Evolutionary conservation across 2,797 vertebrate genomes (phyloP), one percentile per base, ranked within the genome.

Genomic region (Sylvia borin): DNA sequence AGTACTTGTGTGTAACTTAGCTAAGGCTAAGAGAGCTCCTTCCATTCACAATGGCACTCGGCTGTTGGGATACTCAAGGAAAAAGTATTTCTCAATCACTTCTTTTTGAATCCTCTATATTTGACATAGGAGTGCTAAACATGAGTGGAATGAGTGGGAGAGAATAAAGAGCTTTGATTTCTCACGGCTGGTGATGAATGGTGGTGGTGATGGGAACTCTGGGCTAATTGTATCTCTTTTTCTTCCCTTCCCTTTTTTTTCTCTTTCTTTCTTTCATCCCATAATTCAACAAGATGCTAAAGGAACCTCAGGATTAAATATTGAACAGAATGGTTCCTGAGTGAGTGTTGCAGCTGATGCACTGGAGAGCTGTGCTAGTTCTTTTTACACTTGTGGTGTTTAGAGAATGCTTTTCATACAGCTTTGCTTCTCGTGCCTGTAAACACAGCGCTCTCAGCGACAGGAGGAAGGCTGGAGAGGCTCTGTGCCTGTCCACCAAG

Each of bases 251-350:
- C 5, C 10, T 5, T 31, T 61, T 40, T 64, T 40, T 7, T 47
- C 47, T 15, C 16, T 72, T 70, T 16, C 25, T 57, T 73, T 71
- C 62, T 50, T 79, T 72, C 31, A 42, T 68, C 38, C n/a, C 16
- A 17, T 68, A 86, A 91, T 61, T 91, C 67, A 80, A 71, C 61
- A 88, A 75, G 58, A 34, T 91, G 48, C 81, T 95, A 34, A 89
- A 89, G 73, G 51, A 78, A n/a, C 25, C 10, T 40, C 55, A 77
- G 62, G 47, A 75, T 93, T 95, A 93, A 92, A 67, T 79, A 79
- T 82, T 92, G 84, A 93, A 73, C 45, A 53, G 71, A 85, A 76
- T 70, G 18, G 10, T 70, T 85, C 74, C 77, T 12, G 27, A 68
- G 67, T 50, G 73, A 78, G 42, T 29, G 51, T 85, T 2, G 0